Evolutionary conservation across 2,888 invertebrate species (phyloP).

Genomic region (Oscheius myriophilus): DNA sequence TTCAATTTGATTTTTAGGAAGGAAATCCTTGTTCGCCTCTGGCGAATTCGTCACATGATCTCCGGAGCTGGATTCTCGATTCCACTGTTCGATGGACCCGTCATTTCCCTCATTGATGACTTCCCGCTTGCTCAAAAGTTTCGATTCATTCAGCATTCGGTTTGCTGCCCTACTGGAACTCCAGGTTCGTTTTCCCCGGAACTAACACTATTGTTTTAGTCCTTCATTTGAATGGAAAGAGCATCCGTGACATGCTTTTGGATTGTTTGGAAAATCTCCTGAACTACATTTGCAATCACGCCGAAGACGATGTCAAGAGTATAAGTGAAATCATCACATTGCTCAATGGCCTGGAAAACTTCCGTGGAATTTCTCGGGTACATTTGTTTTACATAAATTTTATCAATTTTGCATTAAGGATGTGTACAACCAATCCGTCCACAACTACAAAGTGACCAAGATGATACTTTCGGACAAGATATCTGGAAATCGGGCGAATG

Average conservation of each 20-base stretch:
- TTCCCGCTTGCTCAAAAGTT: conserved; percentile 22
- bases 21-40: conserved; percentile 79
- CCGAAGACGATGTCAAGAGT: conserved; percentile 50
- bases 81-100: conserved; percentile 79
- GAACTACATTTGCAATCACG: conserved; percentile 37
- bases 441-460: conserved; percentile 45
- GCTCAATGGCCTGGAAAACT: conserved; percentile 44
- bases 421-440: conserved; percentile 34
- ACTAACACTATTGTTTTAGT: neutral
- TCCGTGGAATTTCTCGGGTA: conserved; percentile 44
- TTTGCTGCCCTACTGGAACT: conserved; percentile 43
- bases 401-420: conserved; percentile 17
- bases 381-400: too few species aligned
- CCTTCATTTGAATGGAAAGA: conserved; percentile 21
- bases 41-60: conserved; percentile 78
- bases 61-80: conserved; percentile 78
- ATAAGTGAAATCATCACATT: conserved; percentile 43
- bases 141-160: conserved; percentile 20
- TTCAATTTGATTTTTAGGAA: too few species aligned
- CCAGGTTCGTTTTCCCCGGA: conserved; percentile 15
- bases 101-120: conserved; percentile 71
- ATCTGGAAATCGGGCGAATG: conserved; percentile 43
- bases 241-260: conserved; percentile 38
- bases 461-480: conserved; percentile 44
- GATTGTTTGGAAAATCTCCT: conserved; percentile 37